Base-by-base conservation (phyloP, 2,797 vertebrate genomes). In the Cynopterus sphinx region DNA sequence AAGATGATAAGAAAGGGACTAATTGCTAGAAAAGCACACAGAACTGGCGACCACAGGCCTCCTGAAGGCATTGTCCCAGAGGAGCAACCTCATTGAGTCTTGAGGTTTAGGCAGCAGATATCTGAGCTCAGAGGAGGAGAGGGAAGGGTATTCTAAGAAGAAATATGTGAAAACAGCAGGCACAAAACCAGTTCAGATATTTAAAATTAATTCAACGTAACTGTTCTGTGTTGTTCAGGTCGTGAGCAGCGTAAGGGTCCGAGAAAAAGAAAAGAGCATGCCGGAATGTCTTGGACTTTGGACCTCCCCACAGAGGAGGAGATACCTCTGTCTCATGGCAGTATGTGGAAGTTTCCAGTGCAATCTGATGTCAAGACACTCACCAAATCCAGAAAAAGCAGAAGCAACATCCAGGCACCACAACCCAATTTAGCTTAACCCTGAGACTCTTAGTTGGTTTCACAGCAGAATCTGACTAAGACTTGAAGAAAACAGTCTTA, bases 401-500 rank as follows among this genome's bases (percentile, higher is more conserved):
- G 88, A 86, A 90, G 28, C 46, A 84, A 9, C 41, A 79, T 83
- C 53, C 43, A 65, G 33, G 91, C 57, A 84, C 41, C 46, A n/a
- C 89, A 85, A 51, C 11, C 77, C 4, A 83, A 73, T n/a, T 97
- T 63, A 84, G 91, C 9, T 90, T 59, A 79, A 94, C 68, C 89
- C 83, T 70, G 13, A 46, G 61, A 59, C 51, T 49, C 55, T 77
- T 12, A 16, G 39, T 82, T 86, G 21, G 39, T 68, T 83, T 93
- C 74, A 70, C 39, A 88, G 84, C 2, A 94, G 46, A 95, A 92
- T 81, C 74, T 96, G 89, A 75, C 49, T 94, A 96, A 87, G 26
- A 43, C 74, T 67, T 70, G 92, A 96, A 97, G 94, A 96, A 92
- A 89, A 94, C 78, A 96, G 82, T 77, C 90, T 96, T 95, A 94